These are phyloP conservation scores for Lypha dubia DNA, from an alignment of 2,888 invertebrate genomes.

Conservation along the genomic window DNA sequence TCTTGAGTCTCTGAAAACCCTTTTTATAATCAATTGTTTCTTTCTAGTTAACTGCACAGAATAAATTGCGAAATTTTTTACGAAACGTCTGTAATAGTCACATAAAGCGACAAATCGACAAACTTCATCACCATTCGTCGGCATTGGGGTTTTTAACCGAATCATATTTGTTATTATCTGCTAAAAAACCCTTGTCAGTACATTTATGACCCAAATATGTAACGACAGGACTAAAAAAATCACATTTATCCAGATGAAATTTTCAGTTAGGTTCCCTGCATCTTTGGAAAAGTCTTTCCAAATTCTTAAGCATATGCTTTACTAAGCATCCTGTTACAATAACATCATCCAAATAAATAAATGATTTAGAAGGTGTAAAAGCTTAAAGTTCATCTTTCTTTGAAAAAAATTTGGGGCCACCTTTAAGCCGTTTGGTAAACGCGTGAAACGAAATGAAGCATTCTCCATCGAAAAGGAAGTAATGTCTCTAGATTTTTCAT, in stretches of 20 bases:
- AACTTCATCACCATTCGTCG: too few species aligned
- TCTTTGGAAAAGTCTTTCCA: conserved; percentile 13
- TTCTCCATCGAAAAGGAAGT: conserved; percentile 43
- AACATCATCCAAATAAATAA: conserved; percentile 49
- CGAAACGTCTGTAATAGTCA: background rate
- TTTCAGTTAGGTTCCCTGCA: conserved; percentile 30
- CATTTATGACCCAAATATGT: conserved; percentile 17
- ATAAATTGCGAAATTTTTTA: conserved; percentile 7
- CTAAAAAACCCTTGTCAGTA: background rate
- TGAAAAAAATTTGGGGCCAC: conserved; percentile 36
- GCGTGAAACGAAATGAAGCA: conserved; percentile 1
- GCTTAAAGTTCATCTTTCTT: conserved; percentile 57
- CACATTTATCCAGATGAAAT: conserved; percentile 19
- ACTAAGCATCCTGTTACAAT: conserved; percentile 47
- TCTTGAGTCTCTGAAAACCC: conserved; percentile 13
- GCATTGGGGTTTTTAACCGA: too few species aligned
- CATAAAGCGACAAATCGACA: too few species aligned
- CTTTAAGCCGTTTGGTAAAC: conserved; percentile 20
- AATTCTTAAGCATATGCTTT: conserved; percentile 47
- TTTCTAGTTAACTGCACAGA: background rate
- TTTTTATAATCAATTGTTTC: background rate
- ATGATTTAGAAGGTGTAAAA: conserved; percentile 24
- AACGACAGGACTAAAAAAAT: conserved; percentile 8
- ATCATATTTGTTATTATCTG: too few species aligned
- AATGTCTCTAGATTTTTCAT: conserved; percentile 18